Base-by-base conservation (phyloP, 2,888 invertebrate species). In the Cantharis flavilabris region DNA sequence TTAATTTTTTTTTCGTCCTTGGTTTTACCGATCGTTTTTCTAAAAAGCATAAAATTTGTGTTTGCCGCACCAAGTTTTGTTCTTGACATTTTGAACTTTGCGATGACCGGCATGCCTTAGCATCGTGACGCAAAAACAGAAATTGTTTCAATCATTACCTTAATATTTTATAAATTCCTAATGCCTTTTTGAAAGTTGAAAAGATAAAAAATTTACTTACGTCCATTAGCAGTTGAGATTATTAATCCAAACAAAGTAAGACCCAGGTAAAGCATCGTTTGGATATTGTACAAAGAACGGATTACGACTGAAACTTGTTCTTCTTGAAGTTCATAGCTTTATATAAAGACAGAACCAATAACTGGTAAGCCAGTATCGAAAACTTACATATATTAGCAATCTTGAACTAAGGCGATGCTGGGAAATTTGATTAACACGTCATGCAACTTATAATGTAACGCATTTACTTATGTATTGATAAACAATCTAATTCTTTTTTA, bases 281-380 rank as follows among this genome's bases (percentile, higher is more conserved):
- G 11, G 23, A 11, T 67, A 20, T 20, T 67, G 23, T 10, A 9
- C 23, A 26, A 33, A 23, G 14, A 70, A 33, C 64, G 64, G n/a
- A 18, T 67, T 69, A 14, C 49, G 7, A 49, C 72, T 65, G 26
- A 26, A 75, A 70, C 71, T 67, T 26, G 77, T 77, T 49, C 71
- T 69, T 74, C 77, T 75, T 77, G 72, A 70, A 71, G 69, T 73
- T 70, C 49, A 30, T 30, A 63, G 49, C 65, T 75, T 72, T 74
- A 77, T 77, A 75, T 77, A 20, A 67, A 67, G 65, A 26, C 23
- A 7, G 49, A 70, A 14, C 49, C 16, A 72, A 72, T 70, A 64
- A 71, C 33, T 72, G 74, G 67, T n/a, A 23, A 70, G 18, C 62
- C 64, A 67, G n/a, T 16, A 28, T 28, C 71, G 75, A 69, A 73